Evolutionary conservation across 2,113 vertebrate genomes (phyloP).

Genomic region (Blennius ocellaris): DNA sequence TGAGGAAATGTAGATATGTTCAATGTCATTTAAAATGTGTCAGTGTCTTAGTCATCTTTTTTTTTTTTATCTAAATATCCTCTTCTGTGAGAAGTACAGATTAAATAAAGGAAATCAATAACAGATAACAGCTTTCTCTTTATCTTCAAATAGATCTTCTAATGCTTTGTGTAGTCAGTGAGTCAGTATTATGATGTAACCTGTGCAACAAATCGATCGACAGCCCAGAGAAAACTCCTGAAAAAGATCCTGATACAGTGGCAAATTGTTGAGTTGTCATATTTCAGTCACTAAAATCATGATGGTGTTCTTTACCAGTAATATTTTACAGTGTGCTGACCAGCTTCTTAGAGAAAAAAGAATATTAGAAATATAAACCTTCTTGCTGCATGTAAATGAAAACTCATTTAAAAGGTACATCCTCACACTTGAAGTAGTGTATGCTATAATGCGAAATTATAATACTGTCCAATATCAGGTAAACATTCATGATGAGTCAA

Average conservation of each 20-base stretch:
- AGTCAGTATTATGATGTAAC: neutral
- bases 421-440: no score
- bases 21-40: neutral
- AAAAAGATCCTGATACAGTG: neutral
- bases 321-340: conserved; percentile 3
- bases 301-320: neutral
- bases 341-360: no score
- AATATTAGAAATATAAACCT: no score
- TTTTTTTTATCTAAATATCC: conserved; percentile 22
- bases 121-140: conserved; percentile 22
- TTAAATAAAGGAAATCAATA: conserved; percentile 35
- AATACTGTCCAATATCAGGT: no score
- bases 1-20: neutral
- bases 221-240: neutral
- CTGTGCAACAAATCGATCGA: neutral
- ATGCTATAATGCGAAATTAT: no score
- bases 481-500: no score
- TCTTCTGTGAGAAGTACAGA: conserved; percentile 7
- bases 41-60: neutral
- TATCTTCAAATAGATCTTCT: conserved; percentile 23
- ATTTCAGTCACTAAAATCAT: neutral
- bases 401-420: no score
- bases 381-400: no score
- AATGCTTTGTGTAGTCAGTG: conserved; percentile 7
- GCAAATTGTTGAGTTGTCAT: conserved; percentile 1